These are phyloP conservation scores for Heliconius hewitsoni DNA, from an alignment of 1,140 invertebrate species.

Conservation along the genomic window DNA sequence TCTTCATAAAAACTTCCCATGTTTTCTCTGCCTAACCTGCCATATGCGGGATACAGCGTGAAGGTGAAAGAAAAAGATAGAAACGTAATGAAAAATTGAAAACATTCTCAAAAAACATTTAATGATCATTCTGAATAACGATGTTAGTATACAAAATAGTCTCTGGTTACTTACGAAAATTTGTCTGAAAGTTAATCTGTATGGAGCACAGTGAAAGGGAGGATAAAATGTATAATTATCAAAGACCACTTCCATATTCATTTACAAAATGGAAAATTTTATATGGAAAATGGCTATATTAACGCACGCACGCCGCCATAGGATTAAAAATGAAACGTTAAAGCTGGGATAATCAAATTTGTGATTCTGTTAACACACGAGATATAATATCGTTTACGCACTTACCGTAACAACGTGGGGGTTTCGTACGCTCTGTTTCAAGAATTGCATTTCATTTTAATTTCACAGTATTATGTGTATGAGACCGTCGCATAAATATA, in stretches of 20 bases:
- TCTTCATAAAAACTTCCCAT: too few species aligned
- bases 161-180: background rate
- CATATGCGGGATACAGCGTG: too few species aligned
- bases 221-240: background rate
- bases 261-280: constrained; percentile 4
- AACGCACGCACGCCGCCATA: constrained; percentile 14
- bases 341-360: constrained; percentile 27
- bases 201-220: background rate
- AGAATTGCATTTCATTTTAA: too few species aligned
- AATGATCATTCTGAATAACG: background rate
- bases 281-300: constrained; percentile 4
- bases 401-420: background rate
- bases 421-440: too few species aligned
- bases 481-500: too few species aligned
- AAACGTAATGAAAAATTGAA: too few species aligned
- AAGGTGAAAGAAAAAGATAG: too few species aligned
- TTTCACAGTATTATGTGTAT: too few species aligned
- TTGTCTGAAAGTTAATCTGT: background rate
- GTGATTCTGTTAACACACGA: constrained; percentile 22
- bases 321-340: constrained; percentile 29
- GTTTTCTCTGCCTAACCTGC: too few species aligned
- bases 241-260: constrained; percentile 11
- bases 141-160: background rate
- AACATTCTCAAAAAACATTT: background rate
- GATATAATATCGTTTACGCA: constrained; percentile 9